Evolutionary conservation across 2,888 invertebrate species (phyloP).

Genomic region (Pherbina coryleti): DNA sequence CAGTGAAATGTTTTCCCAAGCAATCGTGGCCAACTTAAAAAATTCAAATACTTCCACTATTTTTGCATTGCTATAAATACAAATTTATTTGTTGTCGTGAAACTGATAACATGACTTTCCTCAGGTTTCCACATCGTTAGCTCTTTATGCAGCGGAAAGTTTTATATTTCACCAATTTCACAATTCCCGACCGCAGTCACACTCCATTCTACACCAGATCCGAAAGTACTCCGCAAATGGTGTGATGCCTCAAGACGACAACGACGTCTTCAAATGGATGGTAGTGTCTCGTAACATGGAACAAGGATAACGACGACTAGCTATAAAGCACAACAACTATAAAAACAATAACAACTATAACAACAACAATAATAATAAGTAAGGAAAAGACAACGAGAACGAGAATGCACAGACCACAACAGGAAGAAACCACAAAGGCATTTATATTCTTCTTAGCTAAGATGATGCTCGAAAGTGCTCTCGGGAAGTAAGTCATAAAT

Average conservation of each 20-base stretch:
- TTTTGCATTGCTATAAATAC: conserved; percentile 58
- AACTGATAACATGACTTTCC: conserved; percentile 69
- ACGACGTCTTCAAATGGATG: neutral
- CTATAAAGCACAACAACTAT: too few relatives aligned
- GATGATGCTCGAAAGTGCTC: conserved; percentile 49
- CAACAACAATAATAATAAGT: conserved; percentile 2
- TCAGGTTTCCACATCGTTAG: conserved; percentile 69
- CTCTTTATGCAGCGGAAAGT: conserved; percentile 66
- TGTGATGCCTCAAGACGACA: neutral
- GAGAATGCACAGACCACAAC: neutral
- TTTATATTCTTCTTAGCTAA: conserved; percentile 27
- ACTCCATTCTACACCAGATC: conserved; percentile 37
- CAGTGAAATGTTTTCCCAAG: neutral
- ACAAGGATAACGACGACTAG: conserved; percentile 10
- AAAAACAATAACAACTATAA: too few relatives aligned
- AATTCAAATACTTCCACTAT: neutral
- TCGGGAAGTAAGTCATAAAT: conserved; percentile 62
- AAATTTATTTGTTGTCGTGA: conserved; percentile 68
- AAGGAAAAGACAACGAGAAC: conserved; percentile 28
- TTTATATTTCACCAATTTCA: conserved; percentile 63
- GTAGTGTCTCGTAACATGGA: neutral
- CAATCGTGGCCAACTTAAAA: neutral
- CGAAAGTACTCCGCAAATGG: neutral
- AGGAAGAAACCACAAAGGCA: conserved; percentile 25
- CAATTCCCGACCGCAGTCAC: conserved; percentile 52